phyloP scores from a whole-genome alignment of 2,888 invertebrate genomes.

The Sabellastarte sp. region DNA sequence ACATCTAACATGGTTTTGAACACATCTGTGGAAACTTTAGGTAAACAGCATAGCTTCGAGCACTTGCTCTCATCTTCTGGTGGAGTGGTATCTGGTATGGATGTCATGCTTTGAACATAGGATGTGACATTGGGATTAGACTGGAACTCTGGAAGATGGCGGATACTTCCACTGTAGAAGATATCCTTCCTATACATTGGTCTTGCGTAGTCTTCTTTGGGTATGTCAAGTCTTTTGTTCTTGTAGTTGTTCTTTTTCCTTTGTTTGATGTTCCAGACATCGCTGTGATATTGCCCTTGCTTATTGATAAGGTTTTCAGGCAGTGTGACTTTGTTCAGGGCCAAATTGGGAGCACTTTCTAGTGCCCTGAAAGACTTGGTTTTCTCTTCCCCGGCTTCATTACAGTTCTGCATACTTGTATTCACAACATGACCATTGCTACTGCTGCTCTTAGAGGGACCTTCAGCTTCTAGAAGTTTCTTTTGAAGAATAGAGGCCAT shows the following conservation, averaged over 20 bases:
- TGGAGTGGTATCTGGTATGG: slow-evolving; percentile 67
- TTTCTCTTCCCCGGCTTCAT: no score
- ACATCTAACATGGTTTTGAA: slow-evolving; percentile 88
- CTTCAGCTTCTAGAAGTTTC: not conserved
- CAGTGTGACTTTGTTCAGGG: not conserved
- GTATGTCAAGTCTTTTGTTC: not conserved
- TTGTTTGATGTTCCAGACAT: not conserved
- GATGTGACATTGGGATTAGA: slow-evolving; percentile 78
- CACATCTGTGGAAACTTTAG: slow-evolving; percentile 52
- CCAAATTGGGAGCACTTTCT: not conserved
- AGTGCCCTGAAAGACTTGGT: no score
- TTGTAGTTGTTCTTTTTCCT: not conserved
- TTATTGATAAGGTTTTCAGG: not conserved
- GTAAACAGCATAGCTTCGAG: slow-evolving; percentile 43
- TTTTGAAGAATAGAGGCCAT: not conserved
- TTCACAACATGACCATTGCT: no score
- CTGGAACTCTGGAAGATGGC: slow-evolving; percentile 75
- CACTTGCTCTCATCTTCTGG: slow-evolving; percentile 27
- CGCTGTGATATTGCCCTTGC: not conserved
- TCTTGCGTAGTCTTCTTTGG: slow-evolving; percentile 60
- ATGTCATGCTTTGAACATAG: slow-evolving; percentile 87
- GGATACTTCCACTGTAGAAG: slow-evolving; percentile 80
- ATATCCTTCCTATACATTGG: slow-evolving; percentile 94
- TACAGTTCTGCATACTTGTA: no score
- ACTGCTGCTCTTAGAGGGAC: no score